A percentile compares a stretch with the other conserved stretches of the same genome.
Evolutionary conservation across 2,113 vertebrate species (phyloP).

Genomic region (Loxodonta africana): DNA sequence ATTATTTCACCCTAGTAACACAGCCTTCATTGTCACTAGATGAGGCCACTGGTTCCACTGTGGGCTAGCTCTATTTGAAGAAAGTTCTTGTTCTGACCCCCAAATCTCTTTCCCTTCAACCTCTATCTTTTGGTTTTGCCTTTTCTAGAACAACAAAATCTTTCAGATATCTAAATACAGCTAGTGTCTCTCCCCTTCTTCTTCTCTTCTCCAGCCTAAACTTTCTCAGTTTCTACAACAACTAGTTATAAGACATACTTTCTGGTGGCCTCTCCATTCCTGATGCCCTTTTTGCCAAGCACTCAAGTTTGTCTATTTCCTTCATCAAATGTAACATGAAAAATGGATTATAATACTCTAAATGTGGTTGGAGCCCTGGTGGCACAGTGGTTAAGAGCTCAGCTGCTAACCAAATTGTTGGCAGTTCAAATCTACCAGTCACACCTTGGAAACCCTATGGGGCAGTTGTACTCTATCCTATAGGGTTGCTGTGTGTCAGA

Average conservation of each 20-base stretch:
- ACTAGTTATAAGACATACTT: background rate
- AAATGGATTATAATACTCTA: background rate
- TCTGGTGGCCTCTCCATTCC: background rate
- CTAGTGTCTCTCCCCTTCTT: background rate
- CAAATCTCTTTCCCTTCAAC: constrained; percentile 22
- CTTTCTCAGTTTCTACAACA: background rate
- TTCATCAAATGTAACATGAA: background rate
- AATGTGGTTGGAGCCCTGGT: background rate
- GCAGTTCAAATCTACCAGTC: too few relatives aligned
- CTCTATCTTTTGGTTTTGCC: background rate
- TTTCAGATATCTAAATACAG: background rate
- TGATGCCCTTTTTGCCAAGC: background rate
- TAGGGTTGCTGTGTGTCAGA: too few relatives aligned
- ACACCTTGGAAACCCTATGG: too few relatives aligned
- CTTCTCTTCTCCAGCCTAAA: background rate
- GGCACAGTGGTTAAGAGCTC: too few relatives aligned
- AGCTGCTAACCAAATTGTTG: too few relatives aligned
- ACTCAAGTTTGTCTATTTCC: background rate
- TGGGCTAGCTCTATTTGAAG: background rate
- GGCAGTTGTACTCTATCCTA: too few relatives aligned
- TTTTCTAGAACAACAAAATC: background rate
- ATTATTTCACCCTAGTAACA: background rate
- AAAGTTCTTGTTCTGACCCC: background rate
- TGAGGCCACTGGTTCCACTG: background rate
- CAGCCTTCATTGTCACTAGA: background rate